Percentiles rank a stretch among this genome's conserved stretches.
phyloP scores from a whole-genome alignment of 2,113 vertebrate genomes.

The Hemicordylus capensis region DNA sequence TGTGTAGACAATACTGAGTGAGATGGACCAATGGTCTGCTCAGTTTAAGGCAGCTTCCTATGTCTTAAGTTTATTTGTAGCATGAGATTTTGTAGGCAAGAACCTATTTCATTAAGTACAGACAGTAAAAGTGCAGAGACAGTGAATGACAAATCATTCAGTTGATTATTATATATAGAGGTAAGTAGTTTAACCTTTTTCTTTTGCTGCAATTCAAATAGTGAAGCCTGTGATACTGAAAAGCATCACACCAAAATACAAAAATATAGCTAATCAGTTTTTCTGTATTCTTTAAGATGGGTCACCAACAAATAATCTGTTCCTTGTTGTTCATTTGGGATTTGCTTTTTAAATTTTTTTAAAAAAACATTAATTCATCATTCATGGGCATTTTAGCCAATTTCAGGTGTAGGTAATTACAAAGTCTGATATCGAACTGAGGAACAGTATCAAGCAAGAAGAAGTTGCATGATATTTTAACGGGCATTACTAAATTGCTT shows the following conservation, averaged over 20 bases:
- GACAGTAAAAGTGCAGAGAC: neutral
- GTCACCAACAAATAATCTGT: neutral
- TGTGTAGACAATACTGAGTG: too few species aligned
- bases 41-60: too few species aligned
- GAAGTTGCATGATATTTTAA: neutral
- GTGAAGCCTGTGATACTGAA: neutral
- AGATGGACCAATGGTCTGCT: too few species aligned
- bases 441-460: neutral
- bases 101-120: neutral
- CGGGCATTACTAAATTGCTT: slow-evolving; percentile 7
- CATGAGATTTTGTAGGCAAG: neutral
- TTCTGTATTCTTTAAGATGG: neutral
- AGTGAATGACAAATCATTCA: too few species aligned
- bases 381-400: neutral
- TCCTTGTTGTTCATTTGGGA: neutral
- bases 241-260: neutral
- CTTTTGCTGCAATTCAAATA: slow-evolving; percentile 25
- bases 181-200: slow-evolving; percentile 16
- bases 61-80: neutral
- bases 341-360: neutral
- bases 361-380: neutral
- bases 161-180: slow-evolving; percentile 25
- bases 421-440: neutral
- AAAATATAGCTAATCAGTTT: neutral
- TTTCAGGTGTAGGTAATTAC: neutral